Base-by-base conservation (phyloP, 2,888 invertebrate genomes). In the Periphyllus acericola region DNA sequence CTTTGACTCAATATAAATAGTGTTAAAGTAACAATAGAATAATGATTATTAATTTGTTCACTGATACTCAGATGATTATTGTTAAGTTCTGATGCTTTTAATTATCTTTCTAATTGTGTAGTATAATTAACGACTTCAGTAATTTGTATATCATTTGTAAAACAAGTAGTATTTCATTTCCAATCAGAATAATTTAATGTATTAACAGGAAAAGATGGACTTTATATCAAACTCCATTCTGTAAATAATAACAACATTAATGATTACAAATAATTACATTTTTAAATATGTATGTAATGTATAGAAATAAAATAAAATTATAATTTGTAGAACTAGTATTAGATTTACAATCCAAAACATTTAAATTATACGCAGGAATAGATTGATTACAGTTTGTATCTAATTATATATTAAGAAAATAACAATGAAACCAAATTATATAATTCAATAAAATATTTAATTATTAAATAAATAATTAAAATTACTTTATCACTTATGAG, bases 21-120 rank as follows among this genome's bases (percentile, higher is more conserved):
- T 90, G 90, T n/a, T 89, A 90, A 89, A 89, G 90, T 89, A 11
- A 91, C 90, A 46, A 0, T 91, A 1, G n/a, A 21, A 21, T 9
- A 36, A 32, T 6, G 55, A 2, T 74, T 74, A 36, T n/a, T 14
- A 3, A 36, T 17, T 6, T 71, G 14, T 17, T 83, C 72, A 74
- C 17, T 36, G 0, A 55, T 29, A 55, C 5, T 74, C 11, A 25
- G 19, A 9, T 55, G 5, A 3, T 32, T 19, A 14, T 55, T 36
- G 36, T 55, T 74, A 19, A 34, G n/a, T 1, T n/a, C 21, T 32
- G 29, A 80, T 34, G n/a, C 17, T 66, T 19, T 60, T 36, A 34
- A 36, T 66, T n/a, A 25, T 60, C 36, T 60, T 80, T 32, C 36
- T 80, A 21, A 60, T 32, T 32, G 32, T 32, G 25, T 25, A 11